These are phyloP conservation scores for Agrochola macilenta DNA, from an alignment of 2,888 invertebrate species.

Conservation along the genomic window DNA sequence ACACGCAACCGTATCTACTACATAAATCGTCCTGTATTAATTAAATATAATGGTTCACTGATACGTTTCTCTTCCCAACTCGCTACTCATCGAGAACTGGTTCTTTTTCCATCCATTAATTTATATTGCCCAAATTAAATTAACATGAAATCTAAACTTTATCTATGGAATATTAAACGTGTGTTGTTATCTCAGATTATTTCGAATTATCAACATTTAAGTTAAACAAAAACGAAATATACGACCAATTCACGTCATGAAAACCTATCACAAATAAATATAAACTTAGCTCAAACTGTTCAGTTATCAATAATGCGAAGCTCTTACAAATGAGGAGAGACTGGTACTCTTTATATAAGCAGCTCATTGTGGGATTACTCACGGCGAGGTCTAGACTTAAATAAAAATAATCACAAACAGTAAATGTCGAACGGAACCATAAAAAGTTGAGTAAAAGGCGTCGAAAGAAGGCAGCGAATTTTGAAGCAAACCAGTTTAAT, in stretches of 20 bases:
- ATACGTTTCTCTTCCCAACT: slow-evolving; percentile 80
- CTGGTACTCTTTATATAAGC: slow-evolving; percentile 78
- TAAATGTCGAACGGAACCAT: slow-evolving; percentile 90
- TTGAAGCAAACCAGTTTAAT: slow-evolving; percentile 90
- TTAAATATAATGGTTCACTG: slow-evolving; percentile 85
- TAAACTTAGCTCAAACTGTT: slow-evolving; percentile 59
- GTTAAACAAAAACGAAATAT: slow-evolving; percentile 61
- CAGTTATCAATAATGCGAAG: slow-evolving; percentile 61
- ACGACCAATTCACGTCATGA: slow-evolving; percentile 52
- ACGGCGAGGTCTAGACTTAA: slow-evolving; percentile 82
- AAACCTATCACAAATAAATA: slow-evolving; percentile 47
- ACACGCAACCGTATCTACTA: slow-evolving; percentile 79
- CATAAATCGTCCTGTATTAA: slow-evolving; percentile 86
- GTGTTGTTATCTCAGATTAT: slow-evolving; percentile 70
- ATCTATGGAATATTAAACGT: slow-evolving; percentile 77
- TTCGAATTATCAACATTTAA: slow-evolving; percentile 62
- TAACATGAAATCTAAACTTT: slow-evolving; percentile 82
- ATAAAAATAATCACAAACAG: slow-evolving; percentile 85
- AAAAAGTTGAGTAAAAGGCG: slow-evolving; percentile 91
- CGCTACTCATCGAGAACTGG: slow-evolving; percentile 81
- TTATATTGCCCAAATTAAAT: slow-evolving; percentile 86
- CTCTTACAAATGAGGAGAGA: slow-evolving; percentile 78
- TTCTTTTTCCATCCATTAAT: slow-evolving; percentile 82
- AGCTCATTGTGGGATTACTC: slow-evolving; percentile 78
- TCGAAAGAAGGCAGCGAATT: slow-evolving; percentile 91